Base-by-base conservation (phyloP, 2,797 vertebrate species). In the Helicolenus hilgendorfi region DNA sequence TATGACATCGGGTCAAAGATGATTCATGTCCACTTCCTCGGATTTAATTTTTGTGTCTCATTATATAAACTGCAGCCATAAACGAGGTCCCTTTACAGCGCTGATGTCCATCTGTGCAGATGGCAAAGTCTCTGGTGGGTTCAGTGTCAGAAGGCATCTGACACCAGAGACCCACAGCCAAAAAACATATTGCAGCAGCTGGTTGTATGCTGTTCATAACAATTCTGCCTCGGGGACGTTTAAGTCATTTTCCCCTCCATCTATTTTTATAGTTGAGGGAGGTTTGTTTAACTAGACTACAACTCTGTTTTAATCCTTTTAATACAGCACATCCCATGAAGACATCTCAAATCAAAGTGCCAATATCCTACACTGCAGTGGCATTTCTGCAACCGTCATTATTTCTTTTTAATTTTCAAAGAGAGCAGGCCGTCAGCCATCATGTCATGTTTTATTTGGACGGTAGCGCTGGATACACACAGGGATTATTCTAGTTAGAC, bases 231-330 rank as follows among this genome's bases (percentile, higher is more conserved):
- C 36, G 24, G 90, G 89, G 88, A 90, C 63, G 53, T 75, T 72
- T 72, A 89, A 89, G 72, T 87, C 74, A 87, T 92, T 93, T 88
- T 81, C 77, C 65, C 92, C 71, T 81, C 73, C 0, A 56, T 88
- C 82, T 87, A 71, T 78, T 92, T 93, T 88, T 83, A 81, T 81
- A 83, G 70, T 68, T 80, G 63, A 89, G 81, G 77, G 80, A 90
- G 84, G 87, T 92, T 92, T 91, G 83, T 93, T 94, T 91, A 92
- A 95, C 92, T 91, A 81, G 84, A 96, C 92, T 92, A 90, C 69
- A 92, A 90, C 80, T 84, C 60, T 41, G 79, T 89, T 91, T 90
- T 91, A 88, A 93, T 93, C 89, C 72, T 59, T 91, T 92, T 89
- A 92, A 90, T 92, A 80, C 88, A 62, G 63, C 80, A 79, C 79